Evolutionary conservation across 2,113 vertebrate species (phyloP).

Genomic region (Scopus umbretta): DNA sequence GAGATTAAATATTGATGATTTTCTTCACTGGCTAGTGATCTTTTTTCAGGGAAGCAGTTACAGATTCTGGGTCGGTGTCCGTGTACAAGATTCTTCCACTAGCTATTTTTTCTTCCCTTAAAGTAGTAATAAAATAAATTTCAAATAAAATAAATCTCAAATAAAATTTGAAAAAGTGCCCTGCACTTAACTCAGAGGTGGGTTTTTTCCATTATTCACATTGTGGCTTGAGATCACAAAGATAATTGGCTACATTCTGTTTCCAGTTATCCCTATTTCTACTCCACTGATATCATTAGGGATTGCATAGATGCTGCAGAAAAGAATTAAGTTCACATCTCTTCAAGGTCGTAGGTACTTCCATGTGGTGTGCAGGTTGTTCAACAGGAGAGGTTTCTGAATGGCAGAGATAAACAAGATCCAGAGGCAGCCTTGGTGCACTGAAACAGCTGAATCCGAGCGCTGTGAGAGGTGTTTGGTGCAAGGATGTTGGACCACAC

Average conservation of each 20-base stretch:
- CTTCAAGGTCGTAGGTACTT: background rate
- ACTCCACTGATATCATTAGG: background rate
- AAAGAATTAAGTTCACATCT: background rate
- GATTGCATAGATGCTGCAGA: background rate
- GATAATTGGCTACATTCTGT: background rate
- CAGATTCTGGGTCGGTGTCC: background rate
- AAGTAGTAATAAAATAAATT: background rate
- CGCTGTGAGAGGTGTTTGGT: background rate
- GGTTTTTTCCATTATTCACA: background rate
- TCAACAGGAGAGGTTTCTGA: background rate
- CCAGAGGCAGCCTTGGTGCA: background rate
- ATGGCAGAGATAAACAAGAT: background rate
- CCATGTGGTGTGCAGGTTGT: background rate
- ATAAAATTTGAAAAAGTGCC: background rate
- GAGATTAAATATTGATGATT: conserved; percentile 22
- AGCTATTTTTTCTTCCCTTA: background rate
- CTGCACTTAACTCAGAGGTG: background rate
- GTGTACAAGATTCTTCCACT: background rate
- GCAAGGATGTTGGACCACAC: background rate
- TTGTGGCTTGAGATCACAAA: background rate
- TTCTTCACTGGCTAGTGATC: background rate
- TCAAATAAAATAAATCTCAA: background rate
- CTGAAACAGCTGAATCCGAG: background rate
- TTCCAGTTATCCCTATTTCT: background rate
- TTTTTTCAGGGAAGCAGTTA: background rate